These are phyloP conservation scores for Mormoops blainvillei DNA, from an alignment of 2,113 vertebrate genomes.

Conservation along the genomic window DNA sequence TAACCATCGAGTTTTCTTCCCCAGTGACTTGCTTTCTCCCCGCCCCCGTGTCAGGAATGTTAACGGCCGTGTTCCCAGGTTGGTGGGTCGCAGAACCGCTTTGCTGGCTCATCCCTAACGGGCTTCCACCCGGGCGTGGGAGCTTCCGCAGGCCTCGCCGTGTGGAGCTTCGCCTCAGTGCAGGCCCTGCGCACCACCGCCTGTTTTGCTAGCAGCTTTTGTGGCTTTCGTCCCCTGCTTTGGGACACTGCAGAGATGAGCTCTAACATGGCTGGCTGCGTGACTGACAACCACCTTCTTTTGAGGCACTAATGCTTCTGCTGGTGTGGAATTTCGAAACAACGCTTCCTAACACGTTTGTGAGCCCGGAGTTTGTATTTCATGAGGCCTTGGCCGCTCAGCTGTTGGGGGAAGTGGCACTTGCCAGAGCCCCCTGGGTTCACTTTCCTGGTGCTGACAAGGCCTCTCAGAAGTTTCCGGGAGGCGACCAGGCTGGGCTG, in stretches of 20 bases:
- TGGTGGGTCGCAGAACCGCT: conserved; percentile 35
- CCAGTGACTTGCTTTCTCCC: conserved; percentile 19
- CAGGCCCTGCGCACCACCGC: background rate
- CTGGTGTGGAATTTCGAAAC: conserved; percentile 51
- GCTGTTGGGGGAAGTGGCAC: background rate
- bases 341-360: background rate
- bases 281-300: background rate
- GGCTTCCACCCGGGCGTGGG: background rate
- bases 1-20: background rate
- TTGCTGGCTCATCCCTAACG: background rate
- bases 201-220: background rate
- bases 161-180: background rate
- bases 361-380: background rate
- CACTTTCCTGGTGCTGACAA: background rate
- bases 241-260: background rate
- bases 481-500: background rate
- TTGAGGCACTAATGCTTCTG: conserved; percentile 29
- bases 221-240: background rate
- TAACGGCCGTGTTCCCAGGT: conserved; percentile 64
- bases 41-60: conserved; percentile 53
- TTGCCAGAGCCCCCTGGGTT: background rate
- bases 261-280: background rate
- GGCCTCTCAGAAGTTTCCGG: background rate
- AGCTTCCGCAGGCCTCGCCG: background rate
- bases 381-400: background rate